These are phyloP conservation scores for Oryctes rhinoceros DNA, from an alignment of 1,140 invertebrate species.

Conservation along the genomic window DNA sequence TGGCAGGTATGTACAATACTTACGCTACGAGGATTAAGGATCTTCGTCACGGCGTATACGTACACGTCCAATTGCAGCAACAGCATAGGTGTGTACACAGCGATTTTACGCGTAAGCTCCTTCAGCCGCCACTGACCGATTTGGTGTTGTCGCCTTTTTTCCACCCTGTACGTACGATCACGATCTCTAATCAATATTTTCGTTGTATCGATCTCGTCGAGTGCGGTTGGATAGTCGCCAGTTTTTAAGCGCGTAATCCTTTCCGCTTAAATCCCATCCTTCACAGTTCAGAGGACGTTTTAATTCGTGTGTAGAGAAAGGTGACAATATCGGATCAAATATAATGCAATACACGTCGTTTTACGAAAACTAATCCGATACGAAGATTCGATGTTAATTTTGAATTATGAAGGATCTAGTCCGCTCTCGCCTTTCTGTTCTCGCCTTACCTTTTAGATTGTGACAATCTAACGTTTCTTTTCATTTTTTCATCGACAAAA, in stretches of 20 bases:
- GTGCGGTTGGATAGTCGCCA: not conserved
- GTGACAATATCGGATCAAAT: slow-evolving; percentile 1
- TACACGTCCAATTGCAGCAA: not conserved
- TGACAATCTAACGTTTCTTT: no score
- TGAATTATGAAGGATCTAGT: not conserved
- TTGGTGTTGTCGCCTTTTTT: not conserved
- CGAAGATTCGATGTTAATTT: not conserved
- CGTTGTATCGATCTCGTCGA: not conserved
- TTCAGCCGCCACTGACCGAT: slow-evolving; percentile 1
- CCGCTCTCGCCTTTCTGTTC: not conserved
- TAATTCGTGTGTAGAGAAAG: not conserved
- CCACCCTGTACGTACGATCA: not conserved
- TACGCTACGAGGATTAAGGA: not conserved
- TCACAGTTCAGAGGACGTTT: not conserved
- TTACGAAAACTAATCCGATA: not conserved
- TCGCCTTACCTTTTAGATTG: no score
- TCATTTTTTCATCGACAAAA: no score
- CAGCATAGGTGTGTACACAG: slow-evolving; percentile 13
- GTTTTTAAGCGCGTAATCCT: slow-evolving; percentile 17
- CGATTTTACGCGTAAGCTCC: not conserved
- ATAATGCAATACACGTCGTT: slow-evolving; percentile 28
- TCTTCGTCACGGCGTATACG: slow-evolving; percentile 2
- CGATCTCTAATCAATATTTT: slow-evolving; percentile 17
- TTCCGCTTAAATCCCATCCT: not conserved
- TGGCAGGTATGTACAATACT: not conserved